Evolutionary conservation across 2,113 vertebrate genomes (phyloP), one percentile per base, ranked within the genome.

Genomic region (Chloropsis cyanopogon): DNA sequence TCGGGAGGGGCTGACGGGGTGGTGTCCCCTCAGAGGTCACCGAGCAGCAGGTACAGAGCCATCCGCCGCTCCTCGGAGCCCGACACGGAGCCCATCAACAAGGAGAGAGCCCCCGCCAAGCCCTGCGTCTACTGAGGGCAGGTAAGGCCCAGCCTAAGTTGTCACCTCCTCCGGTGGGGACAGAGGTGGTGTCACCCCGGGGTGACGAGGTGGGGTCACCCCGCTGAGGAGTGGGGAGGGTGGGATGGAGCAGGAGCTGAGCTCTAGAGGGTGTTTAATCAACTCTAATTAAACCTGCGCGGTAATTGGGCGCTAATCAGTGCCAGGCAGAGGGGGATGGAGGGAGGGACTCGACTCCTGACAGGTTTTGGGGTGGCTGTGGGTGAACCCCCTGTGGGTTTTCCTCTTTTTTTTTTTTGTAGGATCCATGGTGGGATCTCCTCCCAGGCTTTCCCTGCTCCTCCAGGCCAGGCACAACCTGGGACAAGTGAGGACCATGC

Each of bases 321-420:
- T 5, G 17, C 21, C 11, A 28, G 49, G 22, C 41, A 23, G 70
- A 50, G n/a, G 8, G 13, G 46, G 46, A 2, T 53, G 56, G 2
- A 39, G 47, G 68, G 64, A 7, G 35, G 11, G 21, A 14, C 16
- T 42, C 2, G 7, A 6, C 20, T 20, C 80, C 41, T 9, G 35
- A 21, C 2, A 3, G 37, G 25, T 60, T 79, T 59, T 44, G n/a
- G 49, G 39, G 10, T 0, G 10, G 12, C 11, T 0, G 0, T 0
- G 1, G 25, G 11, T 1, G 4, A 54, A 24, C 4, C 4, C 17
- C 4, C 31, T 1, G 10, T 1, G 12, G 5, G 3, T 61, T 92
- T 82, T n/a, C 60, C 63, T 78, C 33, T 33, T 2, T 90, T 24
- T 80, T 41, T 4, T 90, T 24, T 80, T 41, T 4, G 0, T 4